Evolutionary conservation across 2,888 invertebrate species (phyloP), one percentile per base, ranked within the genome.

Genomic region (Pseudococcus longispinus): DNA sequence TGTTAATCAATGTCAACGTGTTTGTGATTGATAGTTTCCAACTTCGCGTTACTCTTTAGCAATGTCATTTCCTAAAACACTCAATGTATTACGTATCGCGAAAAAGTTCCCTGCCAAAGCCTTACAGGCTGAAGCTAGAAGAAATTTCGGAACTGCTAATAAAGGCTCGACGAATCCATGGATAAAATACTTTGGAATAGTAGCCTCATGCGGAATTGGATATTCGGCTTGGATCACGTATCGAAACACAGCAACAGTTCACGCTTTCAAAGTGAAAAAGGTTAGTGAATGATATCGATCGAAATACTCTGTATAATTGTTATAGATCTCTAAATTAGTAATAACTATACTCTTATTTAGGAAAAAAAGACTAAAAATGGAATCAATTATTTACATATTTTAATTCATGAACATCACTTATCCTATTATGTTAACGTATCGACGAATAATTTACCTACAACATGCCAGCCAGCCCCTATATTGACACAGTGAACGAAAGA

Each of bases 251-350:
- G 46, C 42, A 29, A 46, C 83, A 29, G 83, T 83, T 44, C 44
- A 83, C 15, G 83, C 83, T 42, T 70, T 70, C 18, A 70, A 70
- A 70, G 13, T 70, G 18, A 83, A 83, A 26, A 83, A 83, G 26
- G 83, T 83, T 20, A 46, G 83, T 60, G 2, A 11, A 15, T 3
- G 44, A 46, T 46, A 13, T 46, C n/a, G n/a, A n/a, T n/a, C n/a
- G n/a, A n/a, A n/a, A n/a, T n/a, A n/a, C n/a, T n/a, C n/a, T n/a
- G n/a, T n/a, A n/a, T n/a, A n/a, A n/a, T n/a, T n/a, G n/a, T n/a
- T n/a, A n/a, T n/a, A n/a, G n/a, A n/a, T n/a, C n/a, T n/a, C n/a
- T n/a, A n/a, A n/a, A n/a, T n/a, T n/a, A n/a, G n/a, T n/a, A n/a
- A n/a, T n/a, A n/a, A n/a, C n/a, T n/a, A n/a, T n/a, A n/a, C n/a